These are phyloP conservation scores for Phasianus colchicus DNA, from an alignment of 2,113 vertebrate genomes.

Conservation along the genomic window DNA sequence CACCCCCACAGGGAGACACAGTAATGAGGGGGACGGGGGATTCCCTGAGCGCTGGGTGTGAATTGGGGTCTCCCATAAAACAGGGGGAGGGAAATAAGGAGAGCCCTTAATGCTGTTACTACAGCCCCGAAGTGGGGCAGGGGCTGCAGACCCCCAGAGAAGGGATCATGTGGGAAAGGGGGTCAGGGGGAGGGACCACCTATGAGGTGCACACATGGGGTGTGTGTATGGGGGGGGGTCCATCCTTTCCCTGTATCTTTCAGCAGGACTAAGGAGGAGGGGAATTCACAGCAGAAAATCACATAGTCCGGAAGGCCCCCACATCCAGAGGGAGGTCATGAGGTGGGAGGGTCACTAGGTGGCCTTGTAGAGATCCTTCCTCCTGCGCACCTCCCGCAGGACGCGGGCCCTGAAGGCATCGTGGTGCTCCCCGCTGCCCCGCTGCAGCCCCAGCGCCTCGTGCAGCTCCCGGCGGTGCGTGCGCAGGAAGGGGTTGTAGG, in stretches of 20 bases:
- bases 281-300: conserved; percentile 45
- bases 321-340: background rate
- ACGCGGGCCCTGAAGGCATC: conserved; percentile 87
- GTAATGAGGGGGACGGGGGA: background rate
- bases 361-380: conserved; percentile 91
- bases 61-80: background rate
- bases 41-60: background rate
- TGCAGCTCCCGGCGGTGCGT: conserved; percentile 88
- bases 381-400: conserved; percentile 88
- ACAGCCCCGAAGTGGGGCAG: background rate
- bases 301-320: background rate
- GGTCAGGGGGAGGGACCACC: background rate
- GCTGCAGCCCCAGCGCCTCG: conserved; percentile 83
- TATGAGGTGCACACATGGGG: background rate
- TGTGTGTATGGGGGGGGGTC: background rate
- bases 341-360: background rate
- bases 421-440: conserved; percentile 77
- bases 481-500: conserved; percentile 95
- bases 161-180: background rate
- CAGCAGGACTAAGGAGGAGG: background rate
- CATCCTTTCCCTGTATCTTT: too few relatives aligned
- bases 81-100: fast-evolving
- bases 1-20: background rate
- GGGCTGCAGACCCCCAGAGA: background rate
- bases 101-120: conserved; percentile 21